Percentiles rank a stretch among this genome's conserved stretches.
phyloP scores from a whole-genome alignment of 2,797 vertebrate genomes.

The Sus cebifrons region DNA sequence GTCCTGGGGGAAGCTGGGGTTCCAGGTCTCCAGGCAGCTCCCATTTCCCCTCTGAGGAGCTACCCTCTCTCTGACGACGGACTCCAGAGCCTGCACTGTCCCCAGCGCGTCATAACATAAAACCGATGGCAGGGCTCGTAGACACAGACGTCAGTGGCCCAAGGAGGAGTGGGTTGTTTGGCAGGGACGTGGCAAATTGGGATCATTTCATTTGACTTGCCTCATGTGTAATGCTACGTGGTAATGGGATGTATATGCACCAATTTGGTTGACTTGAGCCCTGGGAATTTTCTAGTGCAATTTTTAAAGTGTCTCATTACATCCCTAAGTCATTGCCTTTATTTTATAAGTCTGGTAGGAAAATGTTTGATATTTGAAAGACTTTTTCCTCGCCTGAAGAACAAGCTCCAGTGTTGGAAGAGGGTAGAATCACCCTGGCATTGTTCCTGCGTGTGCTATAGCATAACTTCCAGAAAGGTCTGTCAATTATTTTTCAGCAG shows the following conservation, averaged over 20 bases:
- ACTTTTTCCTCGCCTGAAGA: constrained; percentile 16
- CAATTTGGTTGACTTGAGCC: neutral
- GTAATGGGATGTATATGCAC: neutral
- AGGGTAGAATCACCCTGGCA: neutral
- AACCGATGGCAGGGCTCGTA: neutral
- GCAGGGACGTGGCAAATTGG: neutral
- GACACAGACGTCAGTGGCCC: neutral
- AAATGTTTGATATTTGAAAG: neutral
- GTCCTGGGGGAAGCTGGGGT: neutral
- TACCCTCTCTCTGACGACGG: neutral
- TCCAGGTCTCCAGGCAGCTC: neutral
- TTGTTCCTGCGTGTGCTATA: neutral
- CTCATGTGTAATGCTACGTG: neutral
- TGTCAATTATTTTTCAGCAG: neutral
- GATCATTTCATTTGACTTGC: neutral
- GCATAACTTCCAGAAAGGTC: neutral
- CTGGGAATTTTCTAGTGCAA: neutral
- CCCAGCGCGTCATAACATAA: neutral
- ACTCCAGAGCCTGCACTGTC: neutral
- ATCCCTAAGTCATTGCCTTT: neutral
- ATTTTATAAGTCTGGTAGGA: constrained; percentile 6
- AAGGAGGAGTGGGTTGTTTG: neutral
- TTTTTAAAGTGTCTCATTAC: constrained; percentile 37
- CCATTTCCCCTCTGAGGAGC: neutral
- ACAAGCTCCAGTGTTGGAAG: neutral